Conservation (phyloP, 2,113 vertebrate genomes). For the Hemiscyllium ocellatum region DNA sequence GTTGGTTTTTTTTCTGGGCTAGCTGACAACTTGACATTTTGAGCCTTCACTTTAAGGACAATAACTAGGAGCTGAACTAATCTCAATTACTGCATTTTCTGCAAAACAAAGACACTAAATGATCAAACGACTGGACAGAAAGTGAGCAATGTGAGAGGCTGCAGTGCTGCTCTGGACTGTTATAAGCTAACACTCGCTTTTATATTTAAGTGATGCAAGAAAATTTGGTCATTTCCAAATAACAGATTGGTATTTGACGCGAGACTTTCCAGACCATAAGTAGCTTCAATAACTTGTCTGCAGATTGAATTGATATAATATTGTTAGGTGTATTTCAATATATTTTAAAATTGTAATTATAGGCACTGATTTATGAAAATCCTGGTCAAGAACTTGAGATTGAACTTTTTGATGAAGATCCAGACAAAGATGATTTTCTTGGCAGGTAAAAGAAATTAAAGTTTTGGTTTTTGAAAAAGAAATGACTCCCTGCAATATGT, state of each 20-base stretch:
- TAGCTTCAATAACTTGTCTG: neutral
- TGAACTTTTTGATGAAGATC: slow-evolving; percentile 90
- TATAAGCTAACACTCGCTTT: neutral
- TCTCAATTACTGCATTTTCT: neutral
- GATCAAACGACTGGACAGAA: neutral
- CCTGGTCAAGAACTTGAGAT: slow-evolving; percentile 69
- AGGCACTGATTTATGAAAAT: slow-evolving; percentile 76
- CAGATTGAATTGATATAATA: neutral
- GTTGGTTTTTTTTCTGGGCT: neutral
- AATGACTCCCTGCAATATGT: neutral
- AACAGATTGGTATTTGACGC: neutral
- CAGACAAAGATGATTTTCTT: slow-evolving; percentile 90
- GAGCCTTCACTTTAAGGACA: neutral
- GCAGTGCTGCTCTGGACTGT: neutral
- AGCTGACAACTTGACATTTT: neutral
- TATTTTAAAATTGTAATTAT: slow-evolving; percentile 34
- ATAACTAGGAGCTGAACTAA: neutral
- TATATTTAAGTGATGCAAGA: neutral
- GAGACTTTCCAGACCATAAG: neutral
- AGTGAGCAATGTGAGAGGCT: neutral
- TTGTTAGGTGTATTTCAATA: neutral
- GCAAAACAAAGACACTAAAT: neutral
- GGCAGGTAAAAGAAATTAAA: slow-evolving; percentile 66
- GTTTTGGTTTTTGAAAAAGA: neutral
- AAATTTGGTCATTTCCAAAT: neutral